Evolutionary conservation across 2,888 invertebrate species (phyloP), one percentile per base, ranked within the genome.

Genomic region (Strigamia maritima): DNA sequence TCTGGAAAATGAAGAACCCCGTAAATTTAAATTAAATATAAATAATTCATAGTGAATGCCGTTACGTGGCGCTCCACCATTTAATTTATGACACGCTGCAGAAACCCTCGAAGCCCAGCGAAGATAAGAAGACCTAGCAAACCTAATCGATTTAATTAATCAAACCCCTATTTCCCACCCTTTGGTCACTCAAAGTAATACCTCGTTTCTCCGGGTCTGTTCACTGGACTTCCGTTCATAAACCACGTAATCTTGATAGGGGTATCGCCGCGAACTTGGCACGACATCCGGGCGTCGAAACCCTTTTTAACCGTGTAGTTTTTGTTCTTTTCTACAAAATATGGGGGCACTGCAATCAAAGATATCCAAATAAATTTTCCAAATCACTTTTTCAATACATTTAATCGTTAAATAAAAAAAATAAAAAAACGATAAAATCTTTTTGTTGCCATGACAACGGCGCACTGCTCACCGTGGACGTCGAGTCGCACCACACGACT

Each of bases 261-360:
- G 79, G 84, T 83, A 82, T 88, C 87, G 1, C 88, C 88, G 19
- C 85, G 84, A 0, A 87, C 87, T 78, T 86, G 84, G 81, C 88
- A 88, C 38, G 85, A 84, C 83, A 88, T 82, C 4, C 84, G 84
- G 4, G 85, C 84, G 75, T 84, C 84, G 75, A 86, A 85, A 12
- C 86, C 86, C 24, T 85, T 84, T 35, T 84, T 83, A 6, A 86
- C 86, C 4, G 86, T 86, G 81, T 85, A 85, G 82, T 87, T 95
- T 79, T 93, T 90, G 85, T 94, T 90, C 87, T 95, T 95, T 83
- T 94, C 94, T 84, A 95, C 94, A 84, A 96, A 96, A 87, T 95
- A 94, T 35, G 95, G 95, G 81, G 95, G 95, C 80, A 95, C 96
- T 93, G 84, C 28, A 79, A 80, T 14, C 7, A 54, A 78, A 26